Conservation (phyloP, 2,888 invertebrate genomes). For the Julus scandinavius region DNA sequence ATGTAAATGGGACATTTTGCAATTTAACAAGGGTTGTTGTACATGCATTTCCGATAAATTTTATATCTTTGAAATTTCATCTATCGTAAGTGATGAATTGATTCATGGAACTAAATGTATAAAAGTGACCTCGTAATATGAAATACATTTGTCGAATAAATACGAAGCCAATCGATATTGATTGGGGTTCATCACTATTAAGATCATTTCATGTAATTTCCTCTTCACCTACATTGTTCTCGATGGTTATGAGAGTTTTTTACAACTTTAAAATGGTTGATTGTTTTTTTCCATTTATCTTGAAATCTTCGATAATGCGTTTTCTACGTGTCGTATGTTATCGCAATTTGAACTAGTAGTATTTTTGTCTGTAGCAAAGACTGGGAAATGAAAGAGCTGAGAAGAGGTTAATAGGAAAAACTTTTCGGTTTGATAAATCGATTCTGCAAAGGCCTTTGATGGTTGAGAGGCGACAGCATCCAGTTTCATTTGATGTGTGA, state of each 20-base stretch:
- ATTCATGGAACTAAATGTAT: too few relatives aligned
- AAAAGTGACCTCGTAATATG: too few relatives aligned
- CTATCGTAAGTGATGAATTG: too few relatives aligned
- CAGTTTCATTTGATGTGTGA: slow-evolving; percentile 20
- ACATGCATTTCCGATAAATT: too few relatives aligned
- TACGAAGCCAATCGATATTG: background rate
- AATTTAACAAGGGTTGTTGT: too few relatives aligned
- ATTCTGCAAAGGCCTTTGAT: slow-evolving; percentile 25
- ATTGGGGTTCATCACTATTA: slow-evolving; percentile 4
- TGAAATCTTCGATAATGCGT: background rate
- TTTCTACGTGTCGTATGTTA: slow-evolving; percentile 43
- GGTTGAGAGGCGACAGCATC: background rate
- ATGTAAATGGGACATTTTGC: too few relatives aligned
- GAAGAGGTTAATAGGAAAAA: slow-evolving; percentile 40
- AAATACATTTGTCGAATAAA: background rate
- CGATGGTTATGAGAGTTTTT: background rate
- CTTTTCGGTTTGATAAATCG: slow-evolving; percentile 43
- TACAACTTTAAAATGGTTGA: background rate
- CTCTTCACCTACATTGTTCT: background rate
- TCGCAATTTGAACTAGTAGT: background rate
- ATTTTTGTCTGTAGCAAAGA: background rate
- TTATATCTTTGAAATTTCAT: too few relatives aligned
- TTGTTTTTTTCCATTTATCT: background rate
- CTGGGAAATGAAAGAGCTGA: slow-evolving; percentile 11
- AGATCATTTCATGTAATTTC: background rate